phyloP scores from a whole-genome alignment of 2,113 vertebrate genomes.

The Anoura caudifer region DNA sequence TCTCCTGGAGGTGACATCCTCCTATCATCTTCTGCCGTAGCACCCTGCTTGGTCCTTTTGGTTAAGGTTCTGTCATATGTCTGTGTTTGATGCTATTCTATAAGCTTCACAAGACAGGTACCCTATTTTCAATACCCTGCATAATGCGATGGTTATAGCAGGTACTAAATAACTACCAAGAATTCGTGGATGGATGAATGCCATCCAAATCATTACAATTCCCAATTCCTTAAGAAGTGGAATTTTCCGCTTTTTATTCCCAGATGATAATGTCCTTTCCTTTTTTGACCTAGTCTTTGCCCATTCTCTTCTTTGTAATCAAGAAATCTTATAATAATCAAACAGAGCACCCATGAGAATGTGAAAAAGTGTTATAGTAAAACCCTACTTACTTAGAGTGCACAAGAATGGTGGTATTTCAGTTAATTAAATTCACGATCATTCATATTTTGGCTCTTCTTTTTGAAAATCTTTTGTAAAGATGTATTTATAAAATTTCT shows the following conservation, averaged over 20 bases:
- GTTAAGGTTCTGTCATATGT: not conserved
- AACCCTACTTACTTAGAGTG: not conserved
- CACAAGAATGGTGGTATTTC: not conserved
- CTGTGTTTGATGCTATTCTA: not conserved
- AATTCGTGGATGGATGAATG: not conserved
- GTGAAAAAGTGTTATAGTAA: not conserved
- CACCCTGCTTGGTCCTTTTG: not conserved
- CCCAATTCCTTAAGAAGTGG: not conserved
- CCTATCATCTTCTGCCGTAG: not conserved
- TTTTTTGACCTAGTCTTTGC: not conserved
- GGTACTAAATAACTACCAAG: not conserved
- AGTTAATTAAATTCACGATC: not conserved
- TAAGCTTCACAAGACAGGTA: not conserved
- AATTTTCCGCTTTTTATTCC: not conserved
- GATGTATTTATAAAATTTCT: not conserved
- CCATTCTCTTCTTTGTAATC: not conserved
- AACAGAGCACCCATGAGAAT: not conserved
- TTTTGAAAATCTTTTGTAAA: slow-evolving; percentile 12
- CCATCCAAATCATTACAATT: not conserved
- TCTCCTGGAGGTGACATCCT: not conserved
- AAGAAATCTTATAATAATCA: not conserved
- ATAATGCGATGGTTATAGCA: not conserved
- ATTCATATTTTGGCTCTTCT: not conserved
- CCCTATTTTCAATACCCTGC: not conserved
- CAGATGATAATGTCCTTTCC: not conserved